Base-by-base conservation (phyloP, 2,888 invertebrate genomes). In the Apamea crenata region DNA sequence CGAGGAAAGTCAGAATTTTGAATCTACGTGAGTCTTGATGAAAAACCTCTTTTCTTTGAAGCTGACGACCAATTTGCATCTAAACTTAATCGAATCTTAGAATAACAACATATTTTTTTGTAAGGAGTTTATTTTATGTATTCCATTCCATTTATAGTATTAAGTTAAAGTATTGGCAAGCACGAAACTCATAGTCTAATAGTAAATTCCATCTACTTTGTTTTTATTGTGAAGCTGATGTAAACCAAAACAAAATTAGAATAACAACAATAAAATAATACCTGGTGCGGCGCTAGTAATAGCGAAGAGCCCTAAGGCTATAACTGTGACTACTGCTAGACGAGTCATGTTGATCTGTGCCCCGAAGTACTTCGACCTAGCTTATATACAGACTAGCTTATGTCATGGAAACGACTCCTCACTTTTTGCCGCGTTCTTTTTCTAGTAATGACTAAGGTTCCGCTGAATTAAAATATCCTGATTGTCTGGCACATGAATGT, bases 271-370 rank as follows among this genome's bases (percentile, higher is more conserved):
- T 59, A 70, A 80, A 76, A 25, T 53, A 77, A 59, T 94, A 95
- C 96, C 96, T 94, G 96, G 94, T 66, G 94, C 92, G 68, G 95
- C 95, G 88, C 91, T 92, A 18, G 91, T 91, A 91, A 93, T 94
- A 81, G 92, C 95, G 71, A 94, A 74, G 40, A 96, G 93, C 90
- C 95, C 95, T 84, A 96, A 82, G 89, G 94, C 95, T 87, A 95
- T 84, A n/a, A 5, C 47, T 66, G 93, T 91, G 82, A 91, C 89
- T n/a, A 96, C 85, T 85, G 91, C 92, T 56, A 96, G 93, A 73
- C 95, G 95, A 82, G 94, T 92, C 96, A 96, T 96, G 81, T 29
- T 84, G 79, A 36, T 84, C 86, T 85, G 87, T 83, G 94, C 93
- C 93, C 93, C 93, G 89, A 80, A 78, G 32, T 68, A 50, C 61